Conservation (phyloP, 2,113 vertebrate genomes). For the Daphoenositta chrysoptera region DNA sequence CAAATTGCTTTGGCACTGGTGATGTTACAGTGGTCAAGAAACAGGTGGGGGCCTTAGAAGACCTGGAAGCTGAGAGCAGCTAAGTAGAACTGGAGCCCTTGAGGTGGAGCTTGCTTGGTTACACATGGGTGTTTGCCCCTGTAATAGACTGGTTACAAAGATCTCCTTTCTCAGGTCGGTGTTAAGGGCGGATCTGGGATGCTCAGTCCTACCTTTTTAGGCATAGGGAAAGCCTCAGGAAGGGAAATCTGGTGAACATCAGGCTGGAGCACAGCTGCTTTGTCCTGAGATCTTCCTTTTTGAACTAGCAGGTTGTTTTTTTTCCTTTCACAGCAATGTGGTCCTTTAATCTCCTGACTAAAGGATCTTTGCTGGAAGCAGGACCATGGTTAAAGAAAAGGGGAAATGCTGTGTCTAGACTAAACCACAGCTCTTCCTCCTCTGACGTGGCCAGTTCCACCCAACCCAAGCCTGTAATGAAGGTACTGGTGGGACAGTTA, state of each 20-base stretch:
- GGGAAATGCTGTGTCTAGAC: conserved; percentile 46
- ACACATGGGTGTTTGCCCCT: neutral
- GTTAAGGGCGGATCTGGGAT: neutral
- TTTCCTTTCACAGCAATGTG: neutral
- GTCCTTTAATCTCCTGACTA: neutral
- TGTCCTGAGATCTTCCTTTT: neutral
- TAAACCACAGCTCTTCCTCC: conserved; percentile 28
- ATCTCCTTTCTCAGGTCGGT: neutral
- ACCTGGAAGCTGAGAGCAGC: neutral
- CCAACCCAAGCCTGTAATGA: neutral
- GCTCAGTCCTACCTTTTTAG: neutral
- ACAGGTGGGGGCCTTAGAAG: neutral
- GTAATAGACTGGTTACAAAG: neutral
- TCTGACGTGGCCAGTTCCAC: neutral
- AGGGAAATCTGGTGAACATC: neutral
- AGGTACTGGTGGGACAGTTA: neutral
- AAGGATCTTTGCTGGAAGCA: neutral
- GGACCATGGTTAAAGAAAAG: neutral
- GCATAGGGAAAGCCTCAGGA: neutral
- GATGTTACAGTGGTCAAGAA: neutral
- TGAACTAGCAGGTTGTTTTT: neutral
- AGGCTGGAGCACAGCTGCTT: neutral
- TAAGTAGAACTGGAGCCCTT: neutral
- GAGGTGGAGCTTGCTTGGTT: neutral
- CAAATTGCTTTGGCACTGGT: neutral